phyloP scores from a whole-genome alignment of 2,113 vertebrate genomes.

The Lethenteron reissneri region DNA sequence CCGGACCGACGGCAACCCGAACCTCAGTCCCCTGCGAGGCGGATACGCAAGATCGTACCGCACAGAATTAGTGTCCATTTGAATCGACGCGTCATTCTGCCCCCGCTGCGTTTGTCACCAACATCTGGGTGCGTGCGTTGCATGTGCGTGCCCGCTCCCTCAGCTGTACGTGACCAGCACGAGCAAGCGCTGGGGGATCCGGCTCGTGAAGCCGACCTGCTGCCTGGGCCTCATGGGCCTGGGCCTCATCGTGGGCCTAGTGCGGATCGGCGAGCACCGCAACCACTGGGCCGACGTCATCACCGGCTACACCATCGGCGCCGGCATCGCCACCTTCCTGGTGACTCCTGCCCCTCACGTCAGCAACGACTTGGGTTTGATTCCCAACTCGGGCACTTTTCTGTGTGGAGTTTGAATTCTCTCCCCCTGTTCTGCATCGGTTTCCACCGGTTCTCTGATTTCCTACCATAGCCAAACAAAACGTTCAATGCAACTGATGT shows the following conservation, averaged over 20 bases:
- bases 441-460: too few species aligned
- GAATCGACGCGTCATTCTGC: not conserved
- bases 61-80: too few species aligned
- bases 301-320: constrained; percentile 49
- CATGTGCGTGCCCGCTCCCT: not conserved
- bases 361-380: too few species aligned
- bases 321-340: constrained; percentile 51
- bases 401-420: too few species aligned
- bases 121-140: not conserved
- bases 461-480: too few species aligned
- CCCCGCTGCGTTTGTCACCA: not conserved
- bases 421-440: too few species aligned
- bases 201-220: constrained; percentile 52
- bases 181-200: constrained; percentile 52
- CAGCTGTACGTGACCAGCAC: constrained; percentile 73
- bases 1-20: too few species aligned
- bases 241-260: constrained; percentile 46
- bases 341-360: constrained; percentile 22
- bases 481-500: too few species aligned
- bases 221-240: constrained; percentile 50
- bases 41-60: not conserved
- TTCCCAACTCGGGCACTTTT: too few species aligned
- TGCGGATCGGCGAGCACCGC: constrained; percentile 54
- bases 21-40: too few species aligned
- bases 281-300: constrained; percentile 70